Evolutionary conservation across 2,797 vertebrate genomes (phyloP), one percentile per base, ranked within the genome.

Genomic region (Ptychadena robeensis): DNA sequence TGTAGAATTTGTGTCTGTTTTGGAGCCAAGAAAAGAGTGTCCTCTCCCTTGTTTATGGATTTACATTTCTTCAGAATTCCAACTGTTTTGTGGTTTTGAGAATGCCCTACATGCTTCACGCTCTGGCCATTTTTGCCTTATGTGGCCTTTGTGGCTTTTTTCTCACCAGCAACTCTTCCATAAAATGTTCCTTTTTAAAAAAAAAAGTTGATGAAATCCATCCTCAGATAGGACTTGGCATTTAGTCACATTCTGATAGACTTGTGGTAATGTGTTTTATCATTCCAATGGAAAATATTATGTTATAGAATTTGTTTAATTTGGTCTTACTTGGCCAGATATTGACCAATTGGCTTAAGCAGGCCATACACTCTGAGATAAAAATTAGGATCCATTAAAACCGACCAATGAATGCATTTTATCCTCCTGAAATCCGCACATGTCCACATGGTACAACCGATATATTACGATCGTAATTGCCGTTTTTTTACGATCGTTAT

Each of bases 81-180:
- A 90, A 89, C 89, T 90, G 87, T 88, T 86, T 44, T 76, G 83
- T 89, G 87, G 86, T 85, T 87, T 85, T 86, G 88, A 91, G 82
- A 70, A 85, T 88, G 76, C 40, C 37, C 12, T 67, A 53, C 15
- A 5, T 59, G 6, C 6, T 1, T 22, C 44, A 44, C 18, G 3
- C 2, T 65, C 9, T 18, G 61, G 10, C 6, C 63, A 25, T 4
- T n/a, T 79, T 27, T 32, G 9, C 30, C n/a, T n/a, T n/a, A n/a
- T n/a, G n/a, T n/a, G n/a, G n/a, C n/a, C 25, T 65, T 25, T 30
- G 22, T 38, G 61, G 37, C 27, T 15, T 15, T 30, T 61, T 37
- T 35, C 35, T 61, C 9, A 37, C 53, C 31, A 14, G 35, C 57
- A 35, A 7, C 35, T n/a, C 31, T 57, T 4, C n/a, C 38, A 70